Conservation (phyloP, 2,113 vertebrate species). For the Callithrix jacchus region DNA sequence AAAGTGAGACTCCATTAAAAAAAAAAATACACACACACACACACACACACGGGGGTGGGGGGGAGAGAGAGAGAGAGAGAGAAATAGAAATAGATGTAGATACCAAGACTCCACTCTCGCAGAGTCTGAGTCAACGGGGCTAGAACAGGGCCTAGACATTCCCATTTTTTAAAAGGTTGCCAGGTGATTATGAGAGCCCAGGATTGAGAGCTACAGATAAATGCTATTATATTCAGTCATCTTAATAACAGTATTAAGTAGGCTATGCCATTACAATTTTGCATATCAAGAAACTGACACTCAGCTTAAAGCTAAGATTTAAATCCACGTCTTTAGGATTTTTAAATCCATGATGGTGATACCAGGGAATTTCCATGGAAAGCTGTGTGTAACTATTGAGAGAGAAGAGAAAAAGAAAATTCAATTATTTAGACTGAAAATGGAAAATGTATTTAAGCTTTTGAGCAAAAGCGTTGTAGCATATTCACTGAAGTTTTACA, state of each 20-base stretch:
- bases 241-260: neutral
- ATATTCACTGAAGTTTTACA: slow-evolving; percentile 63
- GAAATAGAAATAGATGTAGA: neutral
- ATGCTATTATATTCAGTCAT: neutral
- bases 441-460: slow-evolving; percentile 64
- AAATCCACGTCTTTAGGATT: neutral
- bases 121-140: neutral
- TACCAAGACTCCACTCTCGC: neutral
- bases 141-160: neutral
- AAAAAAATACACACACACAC: too few species aligned
- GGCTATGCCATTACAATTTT: neutral
- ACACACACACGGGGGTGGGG: too few species aligned
- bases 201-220: neutral
- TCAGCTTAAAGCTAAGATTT: neutral
- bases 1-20: too few species aligned
- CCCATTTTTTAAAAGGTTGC: neutral
- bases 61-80: too few species aligned
- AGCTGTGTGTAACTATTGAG: neutral
- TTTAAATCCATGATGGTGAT: neutral
- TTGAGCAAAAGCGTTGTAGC: slow-evolving; percentile 51
- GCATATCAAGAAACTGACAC: neutral
- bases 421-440: slow-evolving; percentile 74
- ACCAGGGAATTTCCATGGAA: slow-evolving; percentile 41
- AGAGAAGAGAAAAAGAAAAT: slow-evolving; percentile 40
- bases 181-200: neutral